These are phyloP conservation scores for Zeuzera pyrina DNA, from an alignment of 2,888 invertebrate species.

Conservation along the genomic window DNA sequence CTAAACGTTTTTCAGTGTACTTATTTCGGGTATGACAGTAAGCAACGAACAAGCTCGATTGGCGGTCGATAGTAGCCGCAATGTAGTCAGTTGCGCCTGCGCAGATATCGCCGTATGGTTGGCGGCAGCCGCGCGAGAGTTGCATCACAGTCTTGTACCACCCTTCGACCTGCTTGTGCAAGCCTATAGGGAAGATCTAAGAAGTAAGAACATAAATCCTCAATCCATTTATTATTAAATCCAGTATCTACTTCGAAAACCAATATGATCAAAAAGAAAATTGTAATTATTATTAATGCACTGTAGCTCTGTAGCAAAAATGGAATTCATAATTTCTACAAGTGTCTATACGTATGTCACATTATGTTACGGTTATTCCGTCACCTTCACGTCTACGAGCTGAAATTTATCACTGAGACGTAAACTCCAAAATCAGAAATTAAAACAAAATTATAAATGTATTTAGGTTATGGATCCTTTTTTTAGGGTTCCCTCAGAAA, in stretches of 20 bases:
- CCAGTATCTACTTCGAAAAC: not conserved
- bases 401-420: too few relatives aligned
- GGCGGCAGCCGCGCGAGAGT: conserved; percentile 46
- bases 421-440: too few relatives aligned
- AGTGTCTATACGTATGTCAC: too few relatives aligned
- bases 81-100: conserved; percentile 51
- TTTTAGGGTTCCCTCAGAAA: too few relatives aligned
- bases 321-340: too few relatives aligned
- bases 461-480: too few relatives aligned
- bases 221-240: not conserved
- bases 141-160: conserved; percentile 52
- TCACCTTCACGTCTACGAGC: too few relatives aligned
- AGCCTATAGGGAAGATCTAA: conserved; percentile 53
- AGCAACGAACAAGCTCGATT: conserved; percentile 54
- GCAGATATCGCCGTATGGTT: conserved; percentile 55
- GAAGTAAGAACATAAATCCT: conserved; percentile 22
- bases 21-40: conserved; percentile 56
- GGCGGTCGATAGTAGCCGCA: conserved; percentile 39
- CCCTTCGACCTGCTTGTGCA: conserved; percentile 54
- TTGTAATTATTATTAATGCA: too few relatives aligned
- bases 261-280: not conserved
- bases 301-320: too few relatives aligned
- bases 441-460: too few relatives aligned
- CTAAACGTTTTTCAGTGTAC: conserved; percentile 30
- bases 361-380: too few relatives aligned